These are phyloP conservation scores for Turdus rufiventris DNA, from an alignment of 2,113 vertebrate genomes.

Conservation along the genomic window DNA sequence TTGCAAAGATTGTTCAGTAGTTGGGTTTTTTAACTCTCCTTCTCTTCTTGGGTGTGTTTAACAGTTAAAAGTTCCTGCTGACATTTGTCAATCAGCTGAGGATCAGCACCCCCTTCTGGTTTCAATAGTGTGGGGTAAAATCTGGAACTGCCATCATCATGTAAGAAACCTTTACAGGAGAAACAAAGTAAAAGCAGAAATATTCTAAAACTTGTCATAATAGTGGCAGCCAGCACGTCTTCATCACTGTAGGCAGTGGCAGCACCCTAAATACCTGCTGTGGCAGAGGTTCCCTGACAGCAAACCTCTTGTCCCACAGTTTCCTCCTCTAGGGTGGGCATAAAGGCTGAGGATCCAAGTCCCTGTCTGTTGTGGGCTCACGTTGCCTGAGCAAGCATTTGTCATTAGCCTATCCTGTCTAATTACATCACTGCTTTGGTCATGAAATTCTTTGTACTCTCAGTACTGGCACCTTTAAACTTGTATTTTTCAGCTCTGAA, in stretches of 20 bases:
- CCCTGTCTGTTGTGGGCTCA: neutral
- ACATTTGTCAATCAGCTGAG: neutral
- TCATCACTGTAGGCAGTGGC: neutral
- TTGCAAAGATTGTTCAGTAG: neutral
- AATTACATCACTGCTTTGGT: neutral
- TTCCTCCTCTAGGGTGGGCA: neutral
- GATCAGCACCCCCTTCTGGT: slow-evolving; percentile 10
- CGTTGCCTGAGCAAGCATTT: neutral
- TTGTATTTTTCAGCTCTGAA: neutral
- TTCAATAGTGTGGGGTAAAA: neutral
- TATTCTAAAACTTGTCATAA: neutral
- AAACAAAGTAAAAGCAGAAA: neutral
- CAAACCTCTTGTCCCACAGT: neutral
- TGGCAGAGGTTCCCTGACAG: neutral
- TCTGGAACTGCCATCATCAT: neutral
- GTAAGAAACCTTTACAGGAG: neutral
- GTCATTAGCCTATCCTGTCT: neutral
- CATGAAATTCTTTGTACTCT: neutral
- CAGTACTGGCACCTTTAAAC: neutral
- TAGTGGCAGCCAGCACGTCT: neutral
- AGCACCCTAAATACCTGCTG: neutral
- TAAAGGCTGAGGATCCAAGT: neutral
- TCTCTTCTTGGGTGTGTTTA: neutral
- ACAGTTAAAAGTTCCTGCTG: neutral
- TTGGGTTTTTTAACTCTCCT: neutral